These are phyloP conservation scores for Nerophis lumbriciformis DNA, from an alignment of 2,113 vertebrate genomes.

Conservation along the genomic window DNA sequence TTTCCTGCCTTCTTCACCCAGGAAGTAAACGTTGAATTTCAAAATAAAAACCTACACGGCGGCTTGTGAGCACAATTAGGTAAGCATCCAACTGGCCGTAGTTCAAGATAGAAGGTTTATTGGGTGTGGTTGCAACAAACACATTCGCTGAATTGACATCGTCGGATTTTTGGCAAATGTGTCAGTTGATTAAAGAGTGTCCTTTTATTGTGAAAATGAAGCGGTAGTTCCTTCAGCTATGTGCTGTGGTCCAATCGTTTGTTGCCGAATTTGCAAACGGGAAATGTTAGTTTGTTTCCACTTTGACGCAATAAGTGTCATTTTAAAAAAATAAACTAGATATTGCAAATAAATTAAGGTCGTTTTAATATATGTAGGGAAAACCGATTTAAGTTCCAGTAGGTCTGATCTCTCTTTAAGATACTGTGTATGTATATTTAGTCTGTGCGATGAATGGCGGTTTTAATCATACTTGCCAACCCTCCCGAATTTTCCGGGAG, in stretches of 20 bases:
- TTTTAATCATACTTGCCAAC: too few species aligned
- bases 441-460: neutral
- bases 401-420: neutral
- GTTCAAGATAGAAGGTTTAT: neutral
- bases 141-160: accelerated
- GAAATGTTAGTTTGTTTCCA: neutral
- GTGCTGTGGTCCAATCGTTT: conserved; percentile 41
- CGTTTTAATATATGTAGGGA: neutral
- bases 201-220: conserved; percentile 41
- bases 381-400: too few species aligned
- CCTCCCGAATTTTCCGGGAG: too few species aligned
- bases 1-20: conserved; percentile 50
- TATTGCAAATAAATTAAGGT: neutral
- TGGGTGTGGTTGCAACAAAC: too few species aligned
- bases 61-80: neutral
- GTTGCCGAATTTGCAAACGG: conserved; percentile 51
- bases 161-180: neutral
- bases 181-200: neutral
- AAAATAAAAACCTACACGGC: conserved; percentile 20
- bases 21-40: conserved; percentile 28
- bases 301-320: neutral
- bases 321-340: neutral
- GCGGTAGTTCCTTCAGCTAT: conserved; percentile 20
- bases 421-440: neutral
- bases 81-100: too few species aligned